Evolutionary conservation across 2,888 invertebrate species (phyloP).

Genomic region (Aspidiotus rigidus): DNA sequence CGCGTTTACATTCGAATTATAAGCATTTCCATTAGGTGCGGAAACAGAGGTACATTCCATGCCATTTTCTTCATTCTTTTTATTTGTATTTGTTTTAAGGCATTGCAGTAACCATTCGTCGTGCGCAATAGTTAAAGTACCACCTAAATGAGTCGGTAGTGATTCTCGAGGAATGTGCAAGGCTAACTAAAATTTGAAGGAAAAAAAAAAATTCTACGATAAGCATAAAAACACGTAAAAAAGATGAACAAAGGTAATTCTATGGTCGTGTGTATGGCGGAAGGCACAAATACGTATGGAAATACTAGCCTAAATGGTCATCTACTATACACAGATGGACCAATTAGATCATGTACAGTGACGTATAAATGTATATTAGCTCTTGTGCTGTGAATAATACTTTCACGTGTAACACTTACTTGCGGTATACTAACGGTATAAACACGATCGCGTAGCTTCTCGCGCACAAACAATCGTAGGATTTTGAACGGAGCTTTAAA

Average conservation of each 20-base stretch:
- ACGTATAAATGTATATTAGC: not conserved
- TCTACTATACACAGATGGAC: not conserved
- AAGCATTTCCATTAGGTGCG: slow-evolving; percentile 31
- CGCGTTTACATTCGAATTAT: slow-evolving; percentile 27
- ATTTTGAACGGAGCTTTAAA: slow-evolving; percentile 97
- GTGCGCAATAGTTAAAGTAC: slow-evolving; percentile 75
- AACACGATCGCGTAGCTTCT: slow-evolving; percentile 89
- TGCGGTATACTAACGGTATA: slow-evolving; percentile 89
- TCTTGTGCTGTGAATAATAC: not conserved
- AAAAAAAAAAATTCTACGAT: not conserved
- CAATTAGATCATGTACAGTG: not conserved
- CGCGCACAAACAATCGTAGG: slow-evolving; percentile 84
- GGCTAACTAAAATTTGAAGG: slow-evolving; percentile 48
- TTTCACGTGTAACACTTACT: slow-evolving; percentile 40
- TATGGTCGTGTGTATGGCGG: not conserved
- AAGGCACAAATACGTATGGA: slow-evolving; percentile 9
- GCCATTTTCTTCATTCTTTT: slow-evolving; percentile 40
- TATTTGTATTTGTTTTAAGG: slow-evolving; percentile 76
- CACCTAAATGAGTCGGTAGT: slow-evolving; percentile 81
- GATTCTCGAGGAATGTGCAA: slow-evolving; percentile 83
- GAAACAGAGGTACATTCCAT: slow-evolving; percentile 28
- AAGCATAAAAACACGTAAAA: not conserved
- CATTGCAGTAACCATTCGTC: slow-evolving; percentile 72
- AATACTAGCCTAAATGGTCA: not conserved
- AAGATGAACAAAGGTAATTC: not conserved